Base-by-base conservation (phyloP, 2,888 invertebrate genomes). In the Drosophila anceps region DNA sequence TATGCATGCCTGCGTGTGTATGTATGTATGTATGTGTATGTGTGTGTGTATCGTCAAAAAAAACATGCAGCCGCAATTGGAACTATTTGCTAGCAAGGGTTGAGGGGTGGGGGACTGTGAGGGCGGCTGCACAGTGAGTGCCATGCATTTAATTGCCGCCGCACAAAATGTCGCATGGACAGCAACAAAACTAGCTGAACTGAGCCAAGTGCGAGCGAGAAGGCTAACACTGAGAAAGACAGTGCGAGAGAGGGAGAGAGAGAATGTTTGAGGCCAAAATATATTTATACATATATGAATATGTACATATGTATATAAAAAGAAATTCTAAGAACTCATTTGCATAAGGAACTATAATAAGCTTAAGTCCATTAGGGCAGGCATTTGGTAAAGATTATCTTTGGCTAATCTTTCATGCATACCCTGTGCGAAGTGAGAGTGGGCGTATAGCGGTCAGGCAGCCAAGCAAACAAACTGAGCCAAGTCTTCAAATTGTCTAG, bases 51-150 rank as follows among this genome's bases (percentile, higher is more conserved):
- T 79, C 87, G 87, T 87, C 84, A 84, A 84, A 50, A 82, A 76
- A 48, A 46, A 81, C 80, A 81, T 87, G 73, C 79, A 87, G 84
- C 79, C 84, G 75, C 87, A 84, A 84, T 84, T 89, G 89, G 77
- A 84, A 89, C 82, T 86, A 81, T 84, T 84, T 81, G 84, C 46
- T 48, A 69, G 77, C 67, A 46, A 8, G 37, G 58, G 27, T 18
- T 10, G 31, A 4, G n/a, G 29, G 27, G 0, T 5, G 20, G n/a
- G 48, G 15, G 48, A n/a, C 9, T 8, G 27, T 2, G 46, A 35
- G 35, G 27, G 44, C 20, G 37, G 4, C 4, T 7, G 20, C n/a
- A 35, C 43, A 68, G 53, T 46, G 62, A 73, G 69, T 70, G 75
- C 81, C 73, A 74, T 83, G 84, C 76, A 88, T 81, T 86, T 86